Conservation (phyloP, 35 echinoderm and acorn worm genomes). For the Apostichopus californicus region DNA sequence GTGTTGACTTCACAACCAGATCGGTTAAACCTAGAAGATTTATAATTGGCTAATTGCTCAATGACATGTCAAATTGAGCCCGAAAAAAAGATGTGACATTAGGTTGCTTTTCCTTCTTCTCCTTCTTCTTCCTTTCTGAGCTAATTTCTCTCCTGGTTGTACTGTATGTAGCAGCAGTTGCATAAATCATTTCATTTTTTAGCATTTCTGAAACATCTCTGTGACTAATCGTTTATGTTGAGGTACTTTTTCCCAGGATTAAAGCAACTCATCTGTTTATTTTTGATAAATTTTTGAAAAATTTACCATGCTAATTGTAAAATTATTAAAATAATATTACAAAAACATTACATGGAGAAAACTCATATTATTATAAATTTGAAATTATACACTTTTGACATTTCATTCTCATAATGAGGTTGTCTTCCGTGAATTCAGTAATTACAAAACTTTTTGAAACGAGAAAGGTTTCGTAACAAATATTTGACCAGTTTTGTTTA, state of each 20-base stretch:
- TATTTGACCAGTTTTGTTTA: too few species aligned
- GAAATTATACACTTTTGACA: too few species aligned
- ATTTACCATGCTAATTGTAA: too few species aligned
- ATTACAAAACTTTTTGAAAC: too few species aligned
- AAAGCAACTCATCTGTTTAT: too few species aligned
- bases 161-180: not conserved
- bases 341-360: too few species aligned
- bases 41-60: slow-evolving; percentile 13
- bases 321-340: too few species aligned
- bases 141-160: not conserved
- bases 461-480: too few species aligned
- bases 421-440: too few species aligned
- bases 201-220: not conserved
- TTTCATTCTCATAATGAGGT: too few species aligned
- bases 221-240: not conserved
- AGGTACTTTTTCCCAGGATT: not conserved
- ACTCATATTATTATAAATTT: too few species aligned
- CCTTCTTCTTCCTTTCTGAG: not conserved
- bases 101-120: not conserved
- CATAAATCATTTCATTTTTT: not conserved
- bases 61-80: slow-evolving; percentile 9
- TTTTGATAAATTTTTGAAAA: not conserved
- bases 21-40: slow-evolving; percentile 14
- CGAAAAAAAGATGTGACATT: not conserved
- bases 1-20: not conserved